Conservation (phyloP, 2,113 vertebrate genomes). For the Smithornis capensis region DNA sequence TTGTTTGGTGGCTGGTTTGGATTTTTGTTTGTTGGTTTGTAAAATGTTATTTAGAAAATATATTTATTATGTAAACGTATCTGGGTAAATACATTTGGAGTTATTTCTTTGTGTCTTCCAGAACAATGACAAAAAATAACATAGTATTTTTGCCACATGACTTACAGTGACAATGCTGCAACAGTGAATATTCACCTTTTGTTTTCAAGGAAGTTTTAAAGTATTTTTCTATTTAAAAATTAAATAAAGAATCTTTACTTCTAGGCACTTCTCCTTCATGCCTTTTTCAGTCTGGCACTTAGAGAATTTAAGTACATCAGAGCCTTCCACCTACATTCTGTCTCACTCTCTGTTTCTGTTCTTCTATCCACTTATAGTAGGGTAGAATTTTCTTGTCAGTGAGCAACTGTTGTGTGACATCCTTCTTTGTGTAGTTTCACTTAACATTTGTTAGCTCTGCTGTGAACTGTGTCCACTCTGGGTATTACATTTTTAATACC, state of each 20-base stretch:
- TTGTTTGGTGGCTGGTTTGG: not conserved
- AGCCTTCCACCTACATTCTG: conserved; percentile 34
- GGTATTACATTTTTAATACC: not conserved
- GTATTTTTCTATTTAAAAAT: not conserved
- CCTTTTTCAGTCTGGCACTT: not conserved
- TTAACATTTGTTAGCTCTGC: not conserved
- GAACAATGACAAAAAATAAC: not conserved
- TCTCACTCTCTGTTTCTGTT: conserved; percentile 10
- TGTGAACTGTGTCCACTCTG: not conserved
- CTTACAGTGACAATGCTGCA: not conserved
- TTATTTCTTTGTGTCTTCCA: not conserved
- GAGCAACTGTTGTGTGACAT: not conserved
- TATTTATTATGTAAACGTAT: not conserved
- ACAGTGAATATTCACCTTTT: not conserved
- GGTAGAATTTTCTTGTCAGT: conserved; percentile 54
- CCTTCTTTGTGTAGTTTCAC: not conserved
- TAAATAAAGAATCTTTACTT: not conserved
- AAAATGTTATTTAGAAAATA: not conserved
- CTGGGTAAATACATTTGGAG: not conserved
- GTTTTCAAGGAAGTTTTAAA: not conserved
- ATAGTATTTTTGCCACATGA: not conserved
- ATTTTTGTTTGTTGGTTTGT: not conserved
- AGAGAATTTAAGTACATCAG: conserved; percentile 9
- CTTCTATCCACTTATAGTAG: not conserved
- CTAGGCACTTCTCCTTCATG: not conserved